Conservation (phyloP, 1,140 invertebrate genomes). For the Aplysia californica region DNA sequence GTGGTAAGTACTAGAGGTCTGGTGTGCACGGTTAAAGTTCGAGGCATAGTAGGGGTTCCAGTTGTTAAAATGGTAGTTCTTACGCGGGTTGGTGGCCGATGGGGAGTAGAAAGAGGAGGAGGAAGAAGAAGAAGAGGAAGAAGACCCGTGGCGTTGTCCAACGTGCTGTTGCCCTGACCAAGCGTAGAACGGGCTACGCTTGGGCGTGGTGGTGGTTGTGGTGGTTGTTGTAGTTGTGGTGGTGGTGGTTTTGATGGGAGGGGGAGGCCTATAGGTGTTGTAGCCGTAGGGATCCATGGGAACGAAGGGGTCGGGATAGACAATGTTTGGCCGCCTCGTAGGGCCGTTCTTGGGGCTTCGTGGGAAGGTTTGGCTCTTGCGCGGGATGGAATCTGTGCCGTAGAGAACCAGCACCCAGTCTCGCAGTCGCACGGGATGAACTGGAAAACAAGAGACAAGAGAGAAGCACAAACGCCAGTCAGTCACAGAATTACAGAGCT, state of each 20-base stretch:
- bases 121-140: not conserved
- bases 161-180: not conserved
- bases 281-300: no score
- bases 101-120: not conserved
- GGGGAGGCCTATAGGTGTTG: no score
- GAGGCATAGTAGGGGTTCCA: conserved; percentile 23
- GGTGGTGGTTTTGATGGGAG: conserved; percentile 23
- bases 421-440: conserved; percentile 51
- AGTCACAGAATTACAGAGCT: no score
- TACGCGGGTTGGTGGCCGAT: conserved; percentile 21
- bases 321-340: not conserved
- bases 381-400: conserved; percentile 60
- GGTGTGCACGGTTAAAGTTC: not conserved
- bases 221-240: conserved; percentile 25
- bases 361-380: conserved; percentile 36
- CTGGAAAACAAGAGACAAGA: conserved; percentile 56
- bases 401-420: conserved; percentile 64
- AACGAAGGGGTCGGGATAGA: no score
- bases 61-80: no score
- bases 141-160: not conserved
- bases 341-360: conserved; percentile 22
- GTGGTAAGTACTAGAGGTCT: not conserved
- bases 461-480: conserved; percentile 23
- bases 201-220: conserved; percentile 9
- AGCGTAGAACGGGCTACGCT: not conserved